A percentile compares a stretch with the other conserved stretches of the same genome.
These are phyloP conservation scores for Yponomeuta plumbellus DNA, from an alignment of 2,888 invertebrate genomes.

Conservation along the genomic window DNA sequence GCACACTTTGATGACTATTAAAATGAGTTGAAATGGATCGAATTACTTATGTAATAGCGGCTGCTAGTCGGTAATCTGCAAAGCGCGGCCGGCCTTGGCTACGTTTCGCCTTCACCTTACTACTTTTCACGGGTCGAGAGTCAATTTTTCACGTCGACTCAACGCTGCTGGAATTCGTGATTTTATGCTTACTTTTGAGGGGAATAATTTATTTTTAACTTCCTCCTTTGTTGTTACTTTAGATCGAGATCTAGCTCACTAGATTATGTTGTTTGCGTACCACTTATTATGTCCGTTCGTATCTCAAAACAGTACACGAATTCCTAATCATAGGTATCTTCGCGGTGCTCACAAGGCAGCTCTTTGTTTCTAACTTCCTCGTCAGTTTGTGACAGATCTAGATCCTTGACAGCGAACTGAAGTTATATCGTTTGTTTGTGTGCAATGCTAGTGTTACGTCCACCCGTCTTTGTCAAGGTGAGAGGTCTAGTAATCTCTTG, in stretches of 20 bases:
- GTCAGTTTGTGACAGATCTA: no score
- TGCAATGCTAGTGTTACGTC: neutral
- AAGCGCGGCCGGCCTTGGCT: constrained; percentile 27
- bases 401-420: no score
- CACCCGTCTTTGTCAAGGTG: constrained; percentile 2
- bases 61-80: neutral
- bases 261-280: no score
- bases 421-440: no score
- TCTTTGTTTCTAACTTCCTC: no score
- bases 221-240: neutral
- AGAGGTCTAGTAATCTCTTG: constrained; percentile 1
- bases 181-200: constrained; percentile 2
- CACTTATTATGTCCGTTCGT: no score
- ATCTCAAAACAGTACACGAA: no score
- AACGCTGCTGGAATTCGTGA: neutral
- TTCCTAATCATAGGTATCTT: no score
- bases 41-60: neutral
- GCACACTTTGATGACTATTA: neutral
- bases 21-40: neutral
- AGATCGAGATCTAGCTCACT: no score
- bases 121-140: constrained; percentile 29
- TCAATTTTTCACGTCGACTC: constrained; percentile 24
- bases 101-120: constrained; percentile 29
- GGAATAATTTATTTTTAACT: neutral
- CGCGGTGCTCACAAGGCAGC: no score